Conservation (phyloP, 2,113 vertebrate species). For the Bolborhynchus lineola region DNA sequence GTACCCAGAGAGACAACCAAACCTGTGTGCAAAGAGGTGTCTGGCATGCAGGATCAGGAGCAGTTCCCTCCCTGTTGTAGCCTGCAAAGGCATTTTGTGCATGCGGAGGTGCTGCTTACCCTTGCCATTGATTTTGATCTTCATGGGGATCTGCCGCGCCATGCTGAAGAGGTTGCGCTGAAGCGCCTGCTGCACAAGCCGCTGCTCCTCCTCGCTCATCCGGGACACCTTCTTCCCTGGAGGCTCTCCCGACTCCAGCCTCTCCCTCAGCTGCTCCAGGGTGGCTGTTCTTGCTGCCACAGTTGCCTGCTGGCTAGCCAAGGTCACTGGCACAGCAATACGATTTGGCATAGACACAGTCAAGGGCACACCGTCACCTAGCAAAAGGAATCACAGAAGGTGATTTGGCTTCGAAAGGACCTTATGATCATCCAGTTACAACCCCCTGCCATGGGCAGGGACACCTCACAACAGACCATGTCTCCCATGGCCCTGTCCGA, state of each 20-base stretch:
- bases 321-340: slow-evolving; percentile 79
- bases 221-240: slow-evolving; percentile 85
- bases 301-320: slow-evolving; percentile 81
- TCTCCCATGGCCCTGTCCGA: background rate
- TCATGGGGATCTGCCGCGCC: slow-evolving; percentile 91
- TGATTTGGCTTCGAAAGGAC: background rate
- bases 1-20: background rate
- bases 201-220: slow-evolving; percentile 89
- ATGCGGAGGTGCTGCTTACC: slow-evolving; percentile 69
- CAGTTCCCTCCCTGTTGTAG: too few relatives aligned
- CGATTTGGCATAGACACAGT: slow-evolving; percentile 76
- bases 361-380: slow-evolving; percentile 73
- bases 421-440: background rate
- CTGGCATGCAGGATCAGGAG: rapidly evolving
- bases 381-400: background rate
- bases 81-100: background rate
- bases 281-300: slow-evolving; percentile 78
- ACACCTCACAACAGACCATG: background rate
- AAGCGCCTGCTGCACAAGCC: slow-evolving; percentile 91
- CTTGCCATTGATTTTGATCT: slow-evolving; percentile 84
- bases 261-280: slow-evolving; percentile 89
- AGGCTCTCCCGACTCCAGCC: slow-evolving; percentile 85
- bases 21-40: background rate
- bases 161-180: slow-evolving; percentile 91
- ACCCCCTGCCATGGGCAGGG: background rate